Evolutionary conservation across 2,797 vertebrate genomes (phyloP).

Genomic region (Diplodus sargus): DNA sequence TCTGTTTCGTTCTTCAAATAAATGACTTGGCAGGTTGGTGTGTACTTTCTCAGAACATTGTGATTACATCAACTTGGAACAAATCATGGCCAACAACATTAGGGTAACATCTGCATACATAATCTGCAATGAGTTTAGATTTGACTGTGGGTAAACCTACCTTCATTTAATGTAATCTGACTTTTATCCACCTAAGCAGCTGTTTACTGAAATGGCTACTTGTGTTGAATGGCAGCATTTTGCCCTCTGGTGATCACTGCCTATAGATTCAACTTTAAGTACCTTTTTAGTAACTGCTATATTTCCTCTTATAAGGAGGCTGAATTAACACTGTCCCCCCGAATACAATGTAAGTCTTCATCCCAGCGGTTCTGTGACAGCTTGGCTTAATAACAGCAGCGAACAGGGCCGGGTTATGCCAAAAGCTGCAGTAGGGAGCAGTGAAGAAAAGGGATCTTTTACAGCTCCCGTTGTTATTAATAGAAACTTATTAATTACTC

Average conservation of each 20-base stretch:
- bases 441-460: conserved; percentile 72
- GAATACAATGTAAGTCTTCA: conserved; percentile 23
- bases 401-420: conserved; percentile 55
- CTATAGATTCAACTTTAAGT: conserved; percentile 7
- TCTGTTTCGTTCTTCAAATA: neutral
- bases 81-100: neutral
- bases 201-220: neutral
- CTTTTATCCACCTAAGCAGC: neutral
- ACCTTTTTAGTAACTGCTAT: neutral
- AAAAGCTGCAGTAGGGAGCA: conserved; percentile 61
- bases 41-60: neutral
- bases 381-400: conserved; percentile 68
- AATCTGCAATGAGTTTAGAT: neutral
- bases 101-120: neutral
- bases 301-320: conserved; percentile 3
- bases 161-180: neutral
- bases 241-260: neutral
- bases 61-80: neutral
- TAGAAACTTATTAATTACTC: conserved; percentile 86
- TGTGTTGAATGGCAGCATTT: neutral
- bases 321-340: conserved; percentile 31
- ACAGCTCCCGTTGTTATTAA: conserved; percentile 83
- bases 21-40: neutral
- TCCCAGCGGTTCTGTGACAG: conserved; percentile 46
- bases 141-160: neutral